Conservation (phyloP, 2,888 invertebrate species). For the Rutpela maculata region DNA sequence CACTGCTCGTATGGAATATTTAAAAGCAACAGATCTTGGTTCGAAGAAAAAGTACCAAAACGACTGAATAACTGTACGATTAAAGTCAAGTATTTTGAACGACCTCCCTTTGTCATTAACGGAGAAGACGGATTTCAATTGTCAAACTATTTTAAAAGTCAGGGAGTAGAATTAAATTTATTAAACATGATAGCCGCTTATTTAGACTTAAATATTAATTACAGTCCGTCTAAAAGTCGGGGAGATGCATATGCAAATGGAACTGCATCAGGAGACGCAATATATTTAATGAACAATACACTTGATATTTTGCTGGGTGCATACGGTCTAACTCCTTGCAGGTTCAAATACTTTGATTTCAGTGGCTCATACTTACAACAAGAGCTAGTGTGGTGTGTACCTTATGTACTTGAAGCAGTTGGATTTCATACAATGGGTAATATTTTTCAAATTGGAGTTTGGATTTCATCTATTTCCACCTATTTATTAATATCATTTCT, state of each 20-base stretch:
- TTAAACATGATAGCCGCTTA: conserved; percentile 50
- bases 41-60: conserved; percentile 49
- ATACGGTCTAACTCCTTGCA: conserved; percentile 25
- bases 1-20: conserved; percentile 14
- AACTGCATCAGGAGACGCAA: conserved; percentile 50
- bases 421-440: too few species aligned
- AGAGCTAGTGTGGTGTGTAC: too few species aligned
- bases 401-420: too few species aligned
- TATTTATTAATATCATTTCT: conserved; percentile 24
- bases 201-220: conserved; percentile 51
- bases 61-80: conserved; percentile 51
- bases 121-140: not conserved
- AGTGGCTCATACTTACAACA: too few species aligned
- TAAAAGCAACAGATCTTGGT: not conserved
- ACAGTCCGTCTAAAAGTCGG: conserved; percentile 52
- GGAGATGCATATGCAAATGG: conserved; percentile 52
- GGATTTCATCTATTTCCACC: conserved; percentile 5
- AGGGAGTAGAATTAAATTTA: conserved; percentile 43
- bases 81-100: conserved; percentile 47
- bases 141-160: too few species aligned
- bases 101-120: conserved; percentile 53
- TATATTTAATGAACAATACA: too few species aligned
- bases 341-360: conserved; percentile 29
- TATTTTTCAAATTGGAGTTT: too few species aligned
- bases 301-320: conserved; percentile 46